phyloP scores from a whole-genome alignment of 2,113 vertebrate species.

The Mus musculus region DNA sequence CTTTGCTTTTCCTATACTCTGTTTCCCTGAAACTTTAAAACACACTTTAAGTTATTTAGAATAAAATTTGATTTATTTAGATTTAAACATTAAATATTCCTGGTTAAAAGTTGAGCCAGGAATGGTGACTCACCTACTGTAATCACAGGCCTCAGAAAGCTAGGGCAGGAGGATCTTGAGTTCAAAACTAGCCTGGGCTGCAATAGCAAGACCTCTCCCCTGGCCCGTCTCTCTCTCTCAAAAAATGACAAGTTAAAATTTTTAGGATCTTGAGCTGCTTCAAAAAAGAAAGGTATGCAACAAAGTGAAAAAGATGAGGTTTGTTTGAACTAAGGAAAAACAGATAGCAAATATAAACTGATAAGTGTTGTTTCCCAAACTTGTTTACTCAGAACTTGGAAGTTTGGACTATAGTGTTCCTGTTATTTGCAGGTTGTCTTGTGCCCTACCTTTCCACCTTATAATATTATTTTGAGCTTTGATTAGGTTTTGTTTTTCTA shows the following conservation, averaged over 20 bases:
- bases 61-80: slow-evolving; percentile 9
- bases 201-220: not conserved
- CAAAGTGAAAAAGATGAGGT: too few relatives aligned
- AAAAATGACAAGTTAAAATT: too few relatives aligned
- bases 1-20: not conserved
- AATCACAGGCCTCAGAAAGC: not conserved
- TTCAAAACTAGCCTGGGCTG: not conserved
- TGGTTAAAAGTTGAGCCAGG: not conserved
- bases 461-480: slow-evolving; percentile 40
- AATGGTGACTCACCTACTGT: too few relatives aligned
- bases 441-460: not conserved
- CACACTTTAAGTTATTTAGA: not conserved
- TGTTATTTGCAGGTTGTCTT: not conserved
- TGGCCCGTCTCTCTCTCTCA: too few relatives aligned
- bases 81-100: slow-evolving; percentile 28
- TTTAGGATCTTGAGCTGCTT: too few relatives aligned
- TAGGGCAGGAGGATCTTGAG: not conserved
- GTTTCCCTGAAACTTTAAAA: not conserved
- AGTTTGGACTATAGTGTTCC: slow-evolving; percentile 7
- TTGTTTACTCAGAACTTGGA: slow-evolving; percentile 38
- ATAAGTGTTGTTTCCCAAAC: slow-evolving; percentile 17
- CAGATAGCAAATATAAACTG: not conserved
- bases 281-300: too few relatives aligned
- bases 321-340: not conserved
- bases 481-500: slow-evolving; percentile 22